These are phyloP conservation scores for Nemotelus pantherinus DNA, from an alignment of 2,888 invertebrate genomes.

Conservation along the genomic window DNA sequence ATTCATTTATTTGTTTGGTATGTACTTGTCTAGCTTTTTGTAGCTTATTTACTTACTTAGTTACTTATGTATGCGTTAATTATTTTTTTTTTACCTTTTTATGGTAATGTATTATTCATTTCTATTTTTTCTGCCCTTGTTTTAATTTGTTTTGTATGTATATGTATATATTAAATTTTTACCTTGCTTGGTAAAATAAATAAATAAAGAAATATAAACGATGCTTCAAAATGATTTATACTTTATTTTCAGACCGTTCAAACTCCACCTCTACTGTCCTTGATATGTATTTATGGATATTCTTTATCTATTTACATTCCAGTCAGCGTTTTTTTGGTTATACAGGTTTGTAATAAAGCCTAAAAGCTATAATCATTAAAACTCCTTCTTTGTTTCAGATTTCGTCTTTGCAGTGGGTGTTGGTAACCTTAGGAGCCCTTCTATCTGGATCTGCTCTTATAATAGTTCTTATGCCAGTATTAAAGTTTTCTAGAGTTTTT, in stretches of 20 bases:
- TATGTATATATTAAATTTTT: too few relatives aligned
- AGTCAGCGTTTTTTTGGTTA: conserved; percentile 90
- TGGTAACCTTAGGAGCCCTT: conserved; percentile 82
- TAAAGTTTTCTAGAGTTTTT: conserved; percentile 74
- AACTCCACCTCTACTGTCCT: conserved; percentile 79
- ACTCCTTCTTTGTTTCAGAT: conserved; percentile 61
- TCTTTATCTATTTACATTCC: conserved; percentile 94
- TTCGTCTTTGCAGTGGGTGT: conserved; percentile 85
- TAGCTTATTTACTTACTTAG: too few relatives aligned
- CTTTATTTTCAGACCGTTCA: conserved; percentile 65
- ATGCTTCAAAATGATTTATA: background rate
- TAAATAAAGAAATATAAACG: too few relatives aligned
- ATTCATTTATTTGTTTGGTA: too few relatives aligned
- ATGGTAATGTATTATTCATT: too few relatives aligned
- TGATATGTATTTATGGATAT: conserved; percentile 95
- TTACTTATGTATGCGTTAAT: too few relatives aligned
- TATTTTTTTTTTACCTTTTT: too few relatives aligned
- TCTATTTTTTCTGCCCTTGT: too few relatives aligned
- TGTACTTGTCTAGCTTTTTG: too few relatives aligned
- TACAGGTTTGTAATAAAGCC: conserved; percentile 68
- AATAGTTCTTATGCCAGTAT: conserved; percentile 81
- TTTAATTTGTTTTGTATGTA: too few relatives aligned
- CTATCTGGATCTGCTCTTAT: conserved; percentile 89
- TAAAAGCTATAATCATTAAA: background rate
- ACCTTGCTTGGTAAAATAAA: too few relatives aligned